Evolutionary conservation across 2,888 invertebrate genomes (phyloP).

Genomic region (Eubasilissa splendida): DNA sequence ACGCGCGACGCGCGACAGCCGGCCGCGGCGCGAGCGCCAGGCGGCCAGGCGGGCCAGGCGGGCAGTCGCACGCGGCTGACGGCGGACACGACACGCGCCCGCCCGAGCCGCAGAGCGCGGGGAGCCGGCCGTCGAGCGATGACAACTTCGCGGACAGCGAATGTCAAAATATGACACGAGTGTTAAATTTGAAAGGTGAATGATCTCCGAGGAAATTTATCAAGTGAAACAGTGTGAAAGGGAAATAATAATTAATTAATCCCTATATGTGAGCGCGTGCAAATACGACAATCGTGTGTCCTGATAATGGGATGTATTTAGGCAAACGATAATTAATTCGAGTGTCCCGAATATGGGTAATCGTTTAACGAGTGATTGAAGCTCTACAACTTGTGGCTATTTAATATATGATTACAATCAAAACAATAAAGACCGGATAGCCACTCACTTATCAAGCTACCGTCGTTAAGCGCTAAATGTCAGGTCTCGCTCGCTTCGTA

Average conservation of each 20-base stretch:
- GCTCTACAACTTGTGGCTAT: too few relatives aligned
- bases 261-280: too few relatives aligned
- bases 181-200: too few relatives aligned
- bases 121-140: conserved; percentile 17
- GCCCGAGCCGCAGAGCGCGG: background rate
- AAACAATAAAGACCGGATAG: too few relatives aligned
- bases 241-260: background rate
- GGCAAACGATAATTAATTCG: conserved; percentile 21
- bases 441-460: too few relatives aligned
- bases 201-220: too few relatives aligned
- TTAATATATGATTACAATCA: too few relatives aligned
- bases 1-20: background rate
- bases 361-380: too few relatives aligned
- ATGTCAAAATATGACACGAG: conserved; percentile 3
- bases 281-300: background rate
- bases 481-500: too few relatives aligned
- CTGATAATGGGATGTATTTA: conserved; percentile 3
- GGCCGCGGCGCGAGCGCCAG: background rate
- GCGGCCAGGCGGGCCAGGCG: background rate
- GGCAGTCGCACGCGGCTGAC: conserved; percentile 26
- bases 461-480: too few relatives aligned
- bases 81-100: conserved; percentile 7
- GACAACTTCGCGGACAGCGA: background rate
- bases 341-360: background rate
- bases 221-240: background rate